Base-by-base conservation (phyloP, 2,888 invertebrate species). In the Hemithea aestivaria region DNA sequence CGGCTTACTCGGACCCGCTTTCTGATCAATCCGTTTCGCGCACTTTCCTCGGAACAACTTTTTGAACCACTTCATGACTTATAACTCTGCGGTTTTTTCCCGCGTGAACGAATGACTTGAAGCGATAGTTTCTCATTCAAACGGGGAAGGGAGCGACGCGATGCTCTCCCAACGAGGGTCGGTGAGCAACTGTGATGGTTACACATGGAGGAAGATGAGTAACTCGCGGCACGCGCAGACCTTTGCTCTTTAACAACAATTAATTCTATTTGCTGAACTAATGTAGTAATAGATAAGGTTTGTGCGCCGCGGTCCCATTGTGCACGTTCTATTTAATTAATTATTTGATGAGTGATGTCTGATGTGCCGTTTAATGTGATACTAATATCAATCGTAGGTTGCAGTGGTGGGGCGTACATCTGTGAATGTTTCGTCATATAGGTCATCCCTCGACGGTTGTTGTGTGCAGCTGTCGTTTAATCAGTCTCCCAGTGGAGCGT, bases 51-150 rank as follows among this genome's bases (percentile, higher is more conserved):
- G 83, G 82, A 81, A 90, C 88, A 85, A 89, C 83, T 76, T 91
- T 90, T 69, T 91, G 90, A 89, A 90, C 90, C 90, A 91, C 66
- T 78, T 89, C 91, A 90, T 91, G 81, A 58, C 87, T 73, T 53
- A 90, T 90, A 33, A 71, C 81, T 63, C 68, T 81, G 83, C 90
- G 90, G 88, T 90, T 90, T 66, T 80, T 87, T 48, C 90, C 90
- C 85, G 90, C 89, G 74, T 88, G 82, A 56, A 90, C 81, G 69
- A 90, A 90, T 65, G 89, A 88, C 49, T 87, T 89, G 69, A 90
- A 89, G 55, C 88, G 87, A 73, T 84, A 77, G 69, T 89, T 89
- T 89, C 89, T 89, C 90, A 90, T 90, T 84, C 81, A 85, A 73
- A 78, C 74, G 49, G 54, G 51, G 45, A 37, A 38, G 31, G 35